These are phyloP conservation scores for Stictonetta naevosa DNA, from an alignment of 2,113 vertebrate genomes.

Conservation along the genomic window DNA sequence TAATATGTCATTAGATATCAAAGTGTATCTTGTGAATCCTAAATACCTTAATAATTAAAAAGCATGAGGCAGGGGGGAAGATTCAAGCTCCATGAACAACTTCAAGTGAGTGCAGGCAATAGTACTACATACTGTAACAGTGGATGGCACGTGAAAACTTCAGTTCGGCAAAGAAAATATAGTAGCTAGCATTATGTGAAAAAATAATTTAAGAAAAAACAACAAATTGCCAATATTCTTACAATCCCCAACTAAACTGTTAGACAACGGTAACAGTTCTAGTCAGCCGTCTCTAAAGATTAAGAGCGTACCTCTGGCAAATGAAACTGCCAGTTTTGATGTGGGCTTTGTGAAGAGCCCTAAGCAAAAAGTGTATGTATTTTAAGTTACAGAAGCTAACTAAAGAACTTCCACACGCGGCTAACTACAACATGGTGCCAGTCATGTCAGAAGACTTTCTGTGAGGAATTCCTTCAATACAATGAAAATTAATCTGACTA, in stretches of 20 bases:
- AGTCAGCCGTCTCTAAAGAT: neutral
- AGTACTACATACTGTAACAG: neutral
- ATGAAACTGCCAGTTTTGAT: neutral
- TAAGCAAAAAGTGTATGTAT: neutral
- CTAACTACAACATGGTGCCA: neutral
- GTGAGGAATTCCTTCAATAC: neutral
- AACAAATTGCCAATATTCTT: neutral
- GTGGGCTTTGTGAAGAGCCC: neutral
- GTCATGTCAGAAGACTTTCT: neutral
- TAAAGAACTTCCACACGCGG: neutral
- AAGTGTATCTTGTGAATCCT: neutral
- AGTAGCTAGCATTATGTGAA: fast-evolving
- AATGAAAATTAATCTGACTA: neutral
- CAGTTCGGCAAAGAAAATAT: neutral
- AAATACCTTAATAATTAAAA: neutral
- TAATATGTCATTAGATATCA: neutral
- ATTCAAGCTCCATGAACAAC: neutral
- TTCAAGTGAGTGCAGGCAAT: neutral
- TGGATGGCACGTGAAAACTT: neutral
- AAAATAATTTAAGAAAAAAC: neutral
- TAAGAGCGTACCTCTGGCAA: neutral
- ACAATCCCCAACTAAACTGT: neutral
- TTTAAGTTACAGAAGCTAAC: neutral
- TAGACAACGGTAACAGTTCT: neutral
- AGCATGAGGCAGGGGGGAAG: neutral